These are phyloP conservation scores for Phalacrocorax pelagicus DNA, from an alignment of 2,113 vertebrate species.

Conservation along the genomic window DNA sequence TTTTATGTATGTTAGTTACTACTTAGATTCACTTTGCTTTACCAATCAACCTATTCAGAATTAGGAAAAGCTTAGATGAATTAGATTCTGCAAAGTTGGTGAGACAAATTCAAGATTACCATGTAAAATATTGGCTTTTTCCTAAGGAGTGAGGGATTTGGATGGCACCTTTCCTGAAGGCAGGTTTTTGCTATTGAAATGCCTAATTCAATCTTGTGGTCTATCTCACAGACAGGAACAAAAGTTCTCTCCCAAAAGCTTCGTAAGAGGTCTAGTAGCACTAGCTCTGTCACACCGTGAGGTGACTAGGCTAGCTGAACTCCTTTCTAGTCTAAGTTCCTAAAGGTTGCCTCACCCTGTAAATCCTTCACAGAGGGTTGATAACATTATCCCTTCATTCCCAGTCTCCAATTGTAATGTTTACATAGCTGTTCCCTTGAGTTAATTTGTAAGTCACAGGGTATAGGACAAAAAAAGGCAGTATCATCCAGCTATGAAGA, in stretches of 20 bases:
- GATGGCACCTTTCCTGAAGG: not conserved
- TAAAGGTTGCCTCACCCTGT: not conserved
- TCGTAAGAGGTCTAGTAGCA: not conserved
- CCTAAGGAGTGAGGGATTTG: not conserved
- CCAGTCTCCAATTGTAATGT: not conserved
- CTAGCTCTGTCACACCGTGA: accelerated
- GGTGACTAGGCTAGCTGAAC: not conserved
- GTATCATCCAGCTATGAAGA: not conserved
- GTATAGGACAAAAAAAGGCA: not conserved
- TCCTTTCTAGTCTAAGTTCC: not conserved
- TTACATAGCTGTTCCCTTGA: not conserved
- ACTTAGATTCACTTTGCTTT: not conserved
- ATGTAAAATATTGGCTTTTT: not conserved
- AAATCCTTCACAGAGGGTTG: not conserved
- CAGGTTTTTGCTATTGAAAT: not conserved
- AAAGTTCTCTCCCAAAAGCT: not conserved
- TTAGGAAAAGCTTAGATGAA: not conserved
- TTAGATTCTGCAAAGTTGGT: not conserved
- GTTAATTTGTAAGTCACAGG: not conserved
- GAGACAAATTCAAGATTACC: not conserved
- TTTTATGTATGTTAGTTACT: not conserved
- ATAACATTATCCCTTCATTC: not conserved
- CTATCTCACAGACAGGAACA: not conserved
- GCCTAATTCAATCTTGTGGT: not conserved
- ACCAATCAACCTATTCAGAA: not conserved